phyloP scores from a whole-genome alignment of 2,888 invertebrate species.

The Lasioglossum oenotherae region DNA sequence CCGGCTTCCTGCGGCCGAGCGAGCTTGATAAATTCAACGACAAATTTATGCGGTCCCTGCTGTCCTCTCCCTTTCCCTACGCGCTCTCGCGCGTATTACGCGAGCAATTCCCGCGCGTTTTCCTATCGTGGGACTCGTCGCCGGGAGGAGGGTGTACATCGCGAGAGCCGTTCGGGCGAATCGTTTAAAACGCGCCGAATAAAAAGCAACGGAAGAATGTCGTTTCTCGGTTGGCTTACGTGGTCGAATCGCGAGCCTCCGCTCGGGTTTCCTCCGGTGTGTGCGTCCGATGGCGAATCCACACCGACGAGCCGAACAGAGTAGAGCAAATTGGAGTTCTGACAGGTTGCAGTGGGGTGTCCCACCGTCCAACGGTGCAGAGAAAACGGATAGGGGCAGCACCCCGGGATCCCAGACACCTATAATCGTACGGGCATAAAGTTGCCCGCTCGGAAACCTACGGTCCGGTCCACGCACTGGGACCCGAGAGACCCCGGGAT shows the following conservation, averaged over 20 bases:
- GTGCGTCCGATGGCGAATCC: conserved; percentile 30
- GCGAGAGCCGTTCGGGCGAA: neutral
- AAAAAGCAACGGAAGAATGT: conserved; percentile 4
- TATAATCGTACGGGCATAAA: conserved; percentile 68
- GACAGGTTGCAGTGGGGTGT: conserved; percentile 72
- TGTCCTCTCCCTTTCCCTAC: neutral
- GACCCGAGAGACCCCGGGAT: neutral
- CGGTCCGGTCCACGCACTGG: conserved; percentile 15
- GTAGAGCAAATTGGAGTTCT: conserved; percentile 71
- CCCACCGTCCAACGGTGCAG: conserved; percentile 59
- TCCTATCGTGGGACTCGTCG: neutral
- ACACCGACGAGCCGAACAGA: conserved; percentile 46
- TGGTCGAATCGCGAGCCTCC: neutral
- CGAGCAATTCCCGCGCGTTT: neutral
- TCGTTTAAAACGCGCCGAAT: neutral
- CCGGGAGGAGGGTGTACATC: neutral
- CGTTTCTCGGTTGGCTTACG: conserved; percentile 1
- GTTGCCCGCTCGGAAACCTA: conserved; percentile 63
- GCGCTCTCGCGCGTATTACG: neutral
- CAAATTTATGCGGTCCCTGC: conserved; percentile 12
- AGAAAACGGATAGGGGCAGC: conserved; percentile 72
- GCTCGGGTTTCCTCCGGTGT: neutral
- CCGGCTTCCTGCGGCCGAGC: neutral
- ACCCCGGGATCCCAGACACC: conserved; percentile 68
- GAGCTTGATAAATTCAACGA: conserved; percentile 57